Evolutionary conservation across 2,797 vertebrate species (phyloP).

Genomic region (Nasua narica): DNA sequence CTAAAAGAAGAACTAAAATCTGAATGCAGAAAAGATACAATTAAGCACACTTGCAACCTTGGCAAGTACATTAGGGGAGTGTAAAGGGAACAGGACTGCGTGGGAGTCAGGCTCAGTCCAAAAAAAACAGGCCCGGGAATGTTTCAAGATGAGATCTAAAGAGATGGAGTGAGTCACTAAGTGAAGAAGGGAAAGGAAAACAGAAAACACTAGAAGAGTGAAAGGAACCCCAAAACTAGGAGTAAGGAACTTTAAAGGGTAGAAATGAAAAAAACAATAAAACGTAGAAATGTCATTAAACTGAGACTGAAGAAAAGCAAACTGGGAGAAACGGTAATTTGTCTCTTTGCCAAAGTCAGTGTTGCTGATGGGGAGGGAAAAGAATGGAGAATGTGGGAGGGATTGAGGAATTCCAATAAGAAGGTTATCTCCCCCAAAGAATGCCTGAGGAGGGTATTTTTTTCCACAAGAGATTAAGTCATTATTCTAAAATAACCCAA

Average conservation of each 20-base stretch:
- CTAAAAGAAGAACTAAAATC: slow-evolving; percentile 27
- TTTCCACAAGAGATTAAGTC: neutral
- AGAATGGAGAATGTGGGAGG: neutral
- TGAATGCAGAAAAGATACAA: slow-evolving; percentile 48
- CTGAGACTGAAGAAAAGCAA: slow-evolving; percentile 1
- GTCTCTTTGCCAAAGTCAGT: neutral
- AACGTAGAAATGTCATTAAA: neutral
- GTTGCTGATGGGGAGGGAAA: neutral
- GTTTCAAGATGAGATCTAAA: slow-evolving; percentile 60
- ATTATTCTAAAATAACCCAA: slow-evolving; percentile 33
- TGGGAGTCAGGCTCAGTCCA: slow-evolving; percentile 63
- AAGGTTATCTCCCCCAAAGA: slow-evolving; percentile 41
- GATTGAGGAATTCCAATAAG: slow-evolving; percentile 29
- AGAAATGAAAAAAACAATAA: neutral
- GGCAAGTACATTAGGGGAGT: slow-evolving; percentile 48
- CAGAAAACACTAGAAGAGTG: slow-evolving; percentile 37
- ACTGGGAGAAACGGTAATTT: neutral
- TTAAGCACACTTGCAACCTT: slow-evolving; percentile 44
- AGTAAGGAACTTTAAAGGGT: neutral
- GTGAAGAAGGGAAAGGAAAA: slow-evolving; percentile 14
- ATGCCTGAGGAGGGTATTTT: slow-evolving; percentile 14
- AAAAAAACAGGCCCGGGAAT: slow-evolving; percentile 52
- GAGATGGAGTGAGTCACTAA: slow-evolving; percentile 57
- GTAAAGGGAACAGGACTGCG: slow-evolving; percentile 37
- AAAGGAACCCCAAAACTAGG: neutral